Conservation (phyloP, 2,797 vertebrate species). For the Cygnus olor region DNA sequence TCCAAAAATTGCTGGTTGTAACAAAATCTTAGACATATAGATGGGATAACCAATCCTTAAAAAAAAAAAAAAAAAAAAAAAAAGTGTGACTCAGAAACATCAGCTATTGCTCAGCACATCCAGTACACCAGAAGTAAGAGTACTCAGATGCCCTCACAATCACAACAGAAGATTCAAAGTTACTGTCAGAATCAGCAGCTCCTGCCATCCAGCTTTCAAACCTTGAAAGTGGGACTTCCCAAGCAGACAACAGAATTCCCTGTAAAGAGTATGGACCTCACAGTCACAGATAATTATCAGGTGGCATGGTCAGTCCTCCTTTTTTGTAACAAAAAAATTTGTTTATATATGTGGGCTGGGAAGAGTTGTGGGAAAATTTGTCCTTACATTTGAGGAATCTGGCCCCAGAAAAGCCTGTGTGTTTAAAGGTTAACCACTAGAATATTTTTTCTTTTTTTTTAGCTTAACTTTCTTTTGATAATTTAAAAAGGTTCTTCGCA, state of each 20-base stretch:
- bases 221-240: neutral
- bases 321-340: neutral
- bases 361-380: neutral
- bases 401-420: neutral
- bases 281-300: neutral
- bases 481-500: neutral
- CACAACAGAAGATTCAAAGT: neutral
- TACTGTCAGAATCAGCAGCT: neutral
- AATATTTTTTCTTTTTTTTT: neutral
- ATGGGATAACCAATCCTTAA: neutral
- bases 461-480: neutral
- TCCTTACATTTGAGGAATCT: neutral
- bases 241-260: neutral
- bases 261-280: neutral
- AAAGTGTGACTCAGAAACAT: neutral
- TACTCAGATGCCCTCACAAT: neutral
- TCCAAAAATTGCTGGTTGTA: neutral
- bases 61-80: neutral
- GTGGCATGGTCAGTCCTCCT: neutral
- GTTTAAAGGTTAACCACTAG: neutral
- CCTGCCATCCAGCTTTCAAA: neutral
- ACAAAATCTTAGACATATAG: neutral
- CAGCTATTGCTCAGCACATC: neutral
- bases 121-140: neutral
- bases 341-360: neutral